Conservation (phyloP, 2,113 vertebrate genomes). For the Guaruba guarouba region DNA sequence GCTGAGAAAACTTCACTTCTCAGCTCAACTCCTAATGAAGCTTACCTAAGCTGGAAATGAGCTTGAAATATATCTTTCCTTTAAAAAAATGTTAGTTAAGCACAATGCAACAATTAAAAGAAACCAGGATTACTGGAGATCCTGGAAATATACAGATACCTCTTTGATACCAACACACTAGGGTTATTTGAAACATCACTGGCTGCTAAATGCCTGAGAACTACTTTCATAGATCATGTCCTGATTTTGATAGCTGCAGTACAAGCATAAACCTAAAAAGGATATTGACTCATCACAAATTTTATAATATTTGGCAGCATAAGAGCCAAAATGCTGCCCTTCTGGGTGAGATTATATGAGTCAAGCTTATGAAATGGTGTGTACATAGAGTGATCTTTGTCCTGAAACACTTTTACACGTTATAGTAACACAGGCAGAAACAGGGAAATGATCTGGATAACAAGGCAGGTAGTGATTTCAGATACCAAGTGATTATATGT, state of each 20-base stretch:
- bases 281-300: background rate
- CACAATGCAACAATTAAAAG: background rate
- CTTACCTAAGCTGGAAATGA: background rate
- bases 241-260: background rate
- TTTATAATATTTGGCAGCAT: background rate
- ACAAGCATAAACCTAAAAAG: background rate
- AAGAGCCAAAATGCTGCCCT: background rate
- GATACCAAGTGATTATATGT: background rate
- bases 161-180: background rate
- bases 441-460: background rate
- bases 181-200: background rate
- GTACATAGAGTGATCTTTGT: accelerated
- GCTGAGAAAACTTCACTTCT: background rate
- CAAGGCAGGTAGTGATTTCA: background rate
- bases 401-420: background rate
- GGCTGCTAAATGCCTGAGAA: background rate
- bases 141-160: background rate
- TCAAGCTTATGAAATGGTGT: background rate
- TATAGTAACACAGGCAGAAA: background rate
- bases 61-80: background rate
- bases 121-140: background rate
- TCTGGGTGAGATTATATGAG: background rate
- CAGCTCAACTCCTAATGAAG: background rate
- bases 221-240: background rate
- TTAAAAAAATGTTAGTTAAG: background rate